A percentile compares a stretch with the other conserved stretches of the same genome.
These are phyloP conservation scores for Calcarius lapponicus DNA, from an alignment of 2,797 vertebrate genomes.

Conservation along the genomic window DNA sequence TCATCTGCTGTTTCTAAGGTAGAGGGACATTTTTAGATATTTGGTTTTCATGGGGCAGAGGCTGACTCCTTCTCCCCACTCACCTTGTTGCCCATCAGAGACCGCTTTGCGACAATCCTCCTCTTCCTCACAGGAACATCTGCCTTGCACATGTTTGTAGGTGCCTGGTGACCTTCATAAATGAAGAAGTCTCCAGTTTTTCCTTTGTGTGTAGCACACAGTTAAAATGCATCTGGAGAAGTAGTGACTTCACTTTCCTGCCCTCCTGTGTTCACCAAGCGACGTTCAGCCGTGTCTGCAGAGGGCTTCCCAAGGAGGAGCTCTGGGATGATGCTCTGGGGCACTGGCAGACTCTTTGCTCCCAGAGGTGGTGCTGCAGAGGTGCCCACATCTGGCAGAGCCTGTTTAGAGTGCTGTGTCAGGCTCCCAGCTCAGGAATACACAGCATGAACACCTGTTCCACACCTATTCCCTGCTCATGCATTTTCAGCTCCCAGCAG, in stretches of 20 bases:
- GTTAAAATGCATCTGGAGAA: conserved; percentile 11
- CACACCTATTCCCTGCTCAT: background rate
- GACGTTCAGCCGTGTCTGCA: background rate
- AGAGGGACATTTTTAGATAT: background rate
- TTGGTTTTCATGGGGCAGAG: background rate
- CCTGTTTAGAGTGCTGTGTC: background rate
- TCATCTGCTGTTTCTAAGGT: background rate
- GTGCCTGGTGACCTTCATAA: conserved; percentile 7
- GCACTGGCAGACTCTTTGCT: background rate
- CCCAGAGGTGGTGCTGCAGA: background rate
- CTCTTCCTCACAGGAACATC: conserved; percentile 18
- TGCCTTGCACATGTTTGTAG: conserved; percentile 10
- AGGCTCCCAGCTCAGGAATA: conserved; percentile 28
- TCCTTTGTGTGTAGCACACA: background rate
- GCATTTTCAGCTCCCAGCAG: background rate
- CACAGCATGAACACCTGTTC: background rate
- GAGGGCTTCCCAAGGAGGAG: background rate
- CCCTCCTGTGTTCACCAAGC: background rate
- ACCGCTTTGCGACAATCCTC: background rate
- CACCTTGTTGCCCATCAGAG: background rate
- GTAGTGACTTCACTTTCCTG: background rate
- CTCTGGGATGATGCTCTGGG: background rate
- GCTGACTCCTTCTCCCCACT: background rate
- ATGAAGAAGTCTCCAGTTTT: background rate
- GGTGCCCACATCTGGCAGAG: background rate